These are phyloP conservation scores for Loxodonta africana DNA, from an alignment of 2,113 vertebrate genomes.

Conservation along the genomic window DNA sequence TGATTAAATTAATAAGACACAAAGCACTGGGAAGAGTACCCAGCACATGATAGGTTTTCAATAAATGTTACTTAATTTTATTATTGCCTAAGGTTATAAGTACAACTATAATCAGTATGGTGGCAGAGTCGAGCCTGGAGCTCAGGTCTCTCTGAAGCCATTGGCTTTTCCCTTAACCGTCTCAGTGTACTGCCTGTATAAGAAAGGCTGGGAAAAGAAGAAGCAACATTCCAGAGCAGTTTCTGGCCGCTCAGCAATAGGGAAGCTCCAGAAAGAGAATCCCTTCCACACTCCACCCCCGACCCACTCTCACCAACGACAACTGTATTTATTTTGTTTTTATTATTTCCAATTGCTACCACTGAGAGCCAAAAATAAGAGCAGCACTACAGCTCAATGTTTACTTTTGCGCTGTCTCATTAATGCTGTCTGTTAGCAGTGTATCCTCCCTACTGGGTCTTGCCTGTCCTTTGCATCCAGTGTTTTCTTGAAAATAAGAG, in stretches of 20 bases:
- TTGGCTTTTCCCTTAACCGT: background rate
- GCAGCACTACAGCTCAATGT: background rate
- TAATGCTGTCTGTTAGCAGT: background rate
- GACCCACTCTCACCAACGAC: background rate
- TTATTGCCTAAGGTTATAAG: background rate
- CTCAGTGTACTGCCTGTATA: background rate
- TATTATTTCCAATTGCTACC: background rate
- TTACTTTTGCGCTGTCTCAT: background rate
- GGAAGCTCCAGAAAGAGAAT: background rate
- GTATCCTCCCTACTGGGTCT: background rate
- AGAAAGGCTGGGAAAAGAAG: background rate
- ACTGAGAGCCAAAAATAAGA: slow-evolving; percentile 9
- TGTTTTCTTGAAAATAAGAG: slow-evolving; percentile 43
- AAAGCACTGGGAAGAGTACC: background rate
- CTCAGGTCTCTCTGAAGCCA: background rate
- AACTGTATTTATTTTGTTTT: slow-evolving; percentile 31
- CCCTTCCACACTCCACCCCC: background rate
- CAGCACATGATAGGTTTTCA: background rate
- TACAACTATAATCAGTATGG: background rate
- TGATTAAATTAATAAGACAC: background rate
- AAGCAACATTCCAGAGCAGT: background rate
- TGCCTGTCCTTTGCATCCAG: slow-evolving; percentile 44
- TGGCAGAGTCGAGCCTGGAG: background rate
- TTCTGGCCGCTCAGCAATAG: background rate
- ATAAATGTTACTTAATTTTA: background rate